Conservation (phyloP, 2,113 vertebrate genomes). For the Pseudorhombus dupliciocellatus region DNA sequence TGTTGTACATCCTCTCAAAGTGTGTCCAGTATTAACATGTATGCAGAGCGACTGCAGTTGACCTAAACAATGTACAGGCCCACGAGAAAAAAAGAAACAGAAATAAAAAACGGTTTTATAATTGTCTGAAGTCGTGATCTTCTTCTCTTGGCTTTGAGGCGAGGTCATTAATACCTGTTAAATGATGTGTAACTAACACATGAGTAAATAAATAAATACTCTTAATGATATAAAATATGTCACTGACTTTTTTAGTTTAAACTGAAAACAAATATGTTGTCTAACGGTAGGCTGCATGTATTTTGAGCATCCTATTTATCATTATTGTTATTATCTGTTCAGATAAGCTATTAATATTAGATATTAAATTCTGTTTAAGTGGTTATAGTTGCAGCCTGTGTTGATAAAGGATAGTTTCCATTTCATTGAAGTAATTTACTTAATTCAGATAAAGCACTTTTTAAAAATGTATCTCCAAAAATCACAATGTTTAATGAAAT, state of each 20-base stretch:
- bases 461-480: neutral
- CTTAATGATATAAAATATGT: neutral
- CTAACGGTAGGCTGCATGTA: neutral
- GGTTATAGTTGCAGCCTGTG: no score
- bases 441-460: neutral
- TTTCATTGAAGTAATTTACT: neutral
- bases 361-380: no score
- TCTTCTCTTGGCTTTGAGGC: conserved; percentile 10
- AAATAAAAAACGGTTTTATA: conserved; percentile 76
- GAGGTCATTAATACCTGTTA: neutral
- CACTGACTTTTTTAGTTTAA: no score
- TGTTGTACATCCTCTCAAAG: conserved; percentile 69
- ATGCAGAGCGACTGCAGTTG: conserved; percentile 72
- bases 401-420: neutral
- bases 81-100: conserved; percentile 61
- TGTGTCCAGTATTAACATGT: conserved; percentile 73
- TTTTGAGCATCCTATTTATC: neutral
- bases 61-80: conserved; percentile 69
- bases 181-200: neutral
- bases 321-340: neutral
- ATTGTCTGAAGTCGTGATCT: conserved; percentile 68
- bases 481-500: neutral
- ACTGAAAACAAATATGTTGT: neutral
- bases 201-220: neutral
- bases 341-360: neutral